Evolutionary conservation across 2,888 invertebrate genomes (phyloP).

Genomic region (Drosophila hamatofila): DNA sequence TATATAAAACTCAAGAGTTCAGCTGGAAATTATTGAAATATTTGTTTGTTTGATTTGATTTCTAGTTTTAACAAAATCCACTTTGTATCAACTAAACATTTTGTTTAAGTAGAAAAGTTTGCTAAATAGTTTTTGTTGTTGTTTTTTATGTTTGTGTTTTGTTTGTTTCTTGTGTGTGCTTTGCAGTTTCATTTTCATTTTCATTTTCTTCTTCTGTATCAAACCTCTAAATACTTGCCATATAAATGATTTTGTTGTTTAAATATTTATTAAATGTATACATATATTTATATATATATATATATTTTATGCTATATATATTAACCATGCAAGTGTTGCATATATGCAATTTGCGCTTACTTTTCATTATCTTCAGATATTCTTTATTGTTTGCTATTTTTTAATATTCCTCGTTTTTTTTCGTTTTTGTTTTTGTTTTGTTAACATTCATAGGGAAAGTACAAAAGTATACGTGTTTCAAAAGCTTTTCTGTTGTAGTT

Average conservation of each 20-base stretch:
- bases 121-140: slow-evolving; percentile 55
- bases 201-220: slow-evolving; percentile 43
- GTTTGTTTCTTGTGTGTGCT: slow-evolving; percentile 45
- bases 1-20: slow-evolving; percentile 51
- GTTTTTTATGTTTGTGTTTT: slow-evolving; percentile 24
- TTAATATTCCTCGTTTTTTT: slow-evolving; percentile 22
- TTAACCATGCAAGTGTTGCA: slow-evolving; percentile 51
- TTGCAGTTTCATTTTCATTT: slow-evolving; percentile 33
- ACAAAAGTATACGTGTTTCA: slow-evolving; percentile 79
- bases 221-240: slow-evolving; percentile 72
- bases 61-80: slow-evolving; percentile 20
- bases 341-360: slow-evolving; percentile 62
- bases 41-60: slow-evolving; percentile 32
- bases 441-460: slow-evolving; percentile 70
- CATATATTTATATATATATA: slow-evolving; percentile 65
- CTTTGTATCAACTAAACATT: slow-evolving; percentile 39
- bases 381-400: slow-evolving; percentile 24
- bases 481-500: slow-evolving; percentile 68
- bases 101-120: slow-evolving; percentile 61
- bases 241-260: slow-evolving; percentile 73
- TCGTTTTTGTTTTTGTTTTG: slow-evolving; percentile 27
- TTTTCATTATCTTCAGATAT: slow-evolving; percentile 51
- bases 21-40: slow-evolving; percentile 34
- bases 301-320: slow-evolving; percentile 72
- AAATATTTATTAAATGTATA: slow-evolving; percentile 71